These are phyloP conservation scores for Arenaria interpres DNA, from an alignment of 2,113 vertebrate genomes.

Conservation along the genomic window DNA sequence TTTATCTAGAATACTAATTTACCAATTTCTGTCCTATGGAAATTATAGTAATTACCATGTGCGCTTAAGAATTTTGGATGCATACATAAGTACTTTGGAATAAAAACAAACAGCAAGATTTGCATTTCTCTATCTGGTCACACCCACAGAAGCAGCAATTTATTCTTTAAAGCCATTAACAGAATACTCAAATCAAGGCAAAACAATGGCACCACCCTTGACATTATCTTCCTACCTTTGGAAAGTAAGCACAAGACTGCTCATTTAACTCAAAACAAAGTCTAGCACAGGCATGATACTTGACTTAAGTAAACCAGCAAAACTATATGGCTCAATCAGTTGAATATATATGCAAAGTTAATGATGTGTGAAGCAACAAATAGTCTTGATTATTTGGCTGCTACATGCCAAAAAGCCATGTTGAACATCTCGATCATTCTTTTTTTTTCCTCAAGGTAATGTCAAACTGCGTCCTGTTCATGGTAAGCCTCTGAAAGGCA, in stretches of 20 bases:
- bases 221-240: not conserved
- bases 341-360: not conserved
- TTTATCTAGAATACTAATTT: not conserved
- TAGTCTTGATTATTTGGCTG: not conserved
- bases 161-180: not conserved
- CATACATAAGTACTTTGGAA: not conserved
- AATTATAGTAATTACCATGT: not conserved
- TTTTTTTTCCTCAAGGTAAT: not conserved
- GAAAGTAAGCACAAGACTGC: not conserved
- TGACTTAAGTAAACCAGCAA: not conserved
- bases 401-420: not conserved
- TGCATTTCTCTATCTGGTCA: not conserved
- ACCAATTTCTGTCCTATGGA: not conserved
- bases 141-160: not conserved
- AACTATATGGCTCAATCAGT: not conserved
- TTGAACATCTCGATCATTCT: not conserved
- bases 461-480: not conserved
- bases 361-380: not conserved
- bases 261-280: not conserved
- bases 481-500: not conserved
- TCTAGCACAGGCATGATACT: not conserved
- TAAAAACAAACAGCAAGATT: not conserved
- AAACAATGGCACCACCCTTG: not conserved
- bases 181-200: not conserved
- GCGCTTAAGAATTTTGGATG: not conserved